Percentiles rank a stretch among this genome's conserved stretches.
phyloP scores from a whole-genome alignment of 1,140 invertebrate genomes.

The Tachypleus tridentatus region DNA sequence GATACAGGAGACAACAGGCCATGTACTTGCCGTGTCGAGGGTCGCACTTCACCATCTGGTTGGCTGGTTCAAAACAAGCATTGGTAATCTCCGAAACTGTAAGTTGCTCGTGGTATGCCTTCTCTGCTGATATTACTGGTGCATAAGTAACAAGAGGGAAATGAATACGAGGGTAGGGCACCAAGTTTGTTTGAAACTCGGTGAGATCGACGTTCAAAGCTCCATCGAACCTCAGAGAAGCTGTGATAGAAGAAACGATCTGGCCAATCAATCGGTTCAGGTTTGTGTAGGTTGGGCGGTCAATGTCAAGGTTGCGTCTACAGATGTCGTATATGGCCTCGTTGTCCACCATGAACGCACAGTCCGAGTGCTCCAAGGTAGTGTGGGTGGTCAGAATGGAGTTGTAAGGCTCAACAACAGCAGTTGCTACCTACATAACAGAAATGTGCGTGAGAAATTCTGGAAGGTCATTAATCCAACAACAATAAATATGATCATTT shows the following conservation, averaged over 20 bases:
- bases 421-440: slow-evolving; percentile 28
- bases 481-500: no score
- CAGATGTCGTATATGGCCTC: slow-evolving; percentile 89
- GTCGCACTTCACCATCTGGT: slow-evolving; percentile 66
- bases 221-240: slow-evolving; percentile 77
- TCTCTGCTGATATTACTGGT: slow-evolving; percentile 57
- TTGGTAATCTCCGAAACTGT: slow-evolving; percentile 68
- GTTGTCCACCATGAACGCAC: slow-evolving; percentile 57
- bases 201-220: slow-evolving; percentile 77
- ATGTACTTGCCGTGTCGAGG: slow-evolving; percentile 44
- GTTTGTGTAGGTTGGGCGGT: slow-evolving; percentile 66
- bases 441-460: no score
- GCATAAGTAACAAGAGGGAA: slow-evolving; percentile 62
- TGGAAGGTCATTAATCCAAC: no score
- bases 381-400: slow-evolving; percentile 37
- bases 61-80: slow-evolving; percentile 65
- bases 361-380: slow-evolving; percentile 37
- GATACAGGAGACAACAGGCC: slow-evolving; percentile 74
- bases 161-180: slow-evolving; percentile 63
- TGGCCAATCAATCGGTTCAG: slow-evolving; percentile 68
- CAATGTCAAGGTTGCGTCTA: slow-evolving; percentile 72
- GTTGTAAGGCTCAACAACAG: slow-evolving; percentile 38
- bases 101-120: slow-evolving; percentile 58
- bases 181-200: slow-evolving; percentile 81
- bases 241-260: slow-evolving; percentile 75